Conservation (phyloP, 2,888 invertebrate genomes). For the Lydus trimaculatus region DNA sequence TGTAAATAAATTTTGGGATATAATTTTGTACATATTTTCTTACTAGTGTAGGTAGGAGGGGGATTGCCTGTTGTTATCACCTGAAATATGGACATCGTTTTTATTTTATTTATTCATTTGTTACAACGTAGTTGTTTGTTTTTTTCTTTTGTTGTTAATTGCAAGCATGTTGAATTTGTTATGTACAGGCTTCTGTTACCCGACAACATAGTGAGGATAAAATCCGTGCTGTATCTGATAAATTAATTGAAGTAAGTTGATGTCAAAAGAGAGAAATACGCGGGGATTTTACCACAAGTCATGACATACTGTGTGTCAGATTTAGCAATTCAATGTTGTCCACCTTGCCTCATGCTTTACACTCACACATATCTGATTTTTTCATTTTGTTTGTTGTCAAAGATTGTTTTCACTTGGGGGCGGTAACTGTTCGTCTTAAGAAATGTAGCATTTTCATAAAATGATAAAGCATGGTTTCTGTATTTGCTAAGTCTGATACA, state of each 20-base stretch:
- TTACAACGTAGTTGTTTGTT: constrained; percentile 13
- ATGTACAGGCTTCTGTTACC: constrained; percentile 74
- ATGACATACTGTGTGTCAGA: not conserved
- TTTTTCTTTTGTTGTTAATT: constrained; percentile 46
- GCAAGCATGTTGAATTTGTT: constrained; percentile 43
- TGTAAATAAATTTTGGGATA: too few relatives aligned
- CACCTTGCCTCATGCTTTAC: too few relatives aligned
- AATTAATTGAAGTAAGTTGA: constrained; percentile 75
- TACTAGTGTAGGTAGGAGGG: too few relatives aligned
- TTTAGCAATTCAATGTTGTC: not conserved
- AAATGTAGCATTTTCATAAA: too few relatives aligned
- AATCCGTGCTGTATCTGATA: constrained; percentile 76
- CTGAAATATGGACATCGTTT: constrained; percentile 5
- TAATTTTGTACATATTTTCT: too few relatives aligned
- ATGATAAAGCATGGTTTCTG: too few relatives aligned
- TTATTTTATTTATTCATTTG: constrained; percentile 20
- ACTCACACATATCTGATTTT: not conserved
- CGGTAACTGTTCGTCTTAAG: too few relatives aligned
- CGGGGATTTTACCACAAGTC: not conserved
- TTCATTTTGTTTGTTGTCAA: too few relatives aligned
- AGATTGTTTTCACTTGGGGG: too few relatives aligned
- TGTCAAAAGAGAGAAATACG: not conserved
- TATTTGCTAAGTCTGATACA: too few relatives aligned
- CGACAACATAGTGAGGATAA: constrained; percentile 77
- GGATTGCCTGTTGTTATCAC: too few relatives aligned